Percentiles rank a stretch among this genome's conserved stretches.
phyloP scores from a whole-genome alignment of 2,797 vertebrate species.

The Acomys russatus region DNA sequence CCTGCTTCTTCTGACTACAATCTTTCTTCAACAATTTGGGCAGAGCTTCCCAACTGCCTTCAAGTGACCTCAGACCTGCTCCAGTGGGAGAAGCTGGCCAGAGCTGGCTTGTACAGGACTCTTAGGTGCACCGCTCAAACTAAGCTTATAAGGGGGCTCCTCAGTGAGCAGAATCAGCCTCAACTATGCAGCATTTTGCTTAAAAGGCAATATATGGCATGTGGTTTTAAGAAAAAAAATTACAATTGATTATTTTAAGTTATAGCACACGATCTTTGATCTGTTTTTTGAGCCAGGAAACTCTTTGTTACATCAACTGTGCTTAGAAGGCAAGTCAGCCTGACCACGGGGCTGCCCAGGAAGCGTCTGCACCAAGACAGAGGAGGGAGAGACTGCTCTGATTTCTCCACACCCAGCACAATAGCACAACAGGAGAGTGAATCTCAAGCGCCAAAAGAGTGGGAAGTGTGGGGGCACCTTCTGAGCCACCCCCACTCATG shows the following conservation, averaged over 20 bases:
- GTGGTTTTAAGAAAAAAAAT: background rate
- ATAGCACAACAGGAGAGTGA: no score
- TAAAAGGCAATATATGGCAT: conserved; percentile 51
- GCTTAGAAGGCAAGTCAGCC: background rate
- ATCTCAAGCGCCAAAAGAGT: background rate
- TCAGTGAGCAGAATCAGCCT: background rate
- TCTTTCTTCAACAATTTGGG: background rate
- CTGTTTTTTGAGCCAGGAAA: background rate
- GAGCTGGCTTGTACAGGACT: background rate
- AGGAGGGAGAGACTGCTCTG: background rate
- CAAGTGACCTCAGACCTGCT: no score
- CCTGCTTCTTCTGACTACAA: background rate
- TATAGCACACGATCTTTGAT: conserved; percentile 39
- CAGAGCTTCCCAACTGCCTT: conserved; percentile 61
- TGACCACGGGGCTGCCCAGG: background rate
- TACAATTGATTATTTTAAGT: conserved; percentile 38
- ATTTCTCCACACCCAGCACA: background rate
- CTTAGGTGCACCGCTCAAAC: no score
- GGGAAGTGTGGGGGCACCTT: no score
- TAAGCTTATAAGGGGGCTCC: background rate
- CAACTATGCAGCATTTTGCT: conserved; percentile 32
- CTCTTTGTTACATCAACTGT: background rate
- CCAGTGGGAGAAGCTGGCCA: background rate
- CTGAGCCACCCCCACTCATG: background rate
- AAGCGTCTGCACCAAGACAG: background rate